Conservation (phyloP, 2,113 vertebrate genomes). For the Semicossyphus pulcher region DNA sequence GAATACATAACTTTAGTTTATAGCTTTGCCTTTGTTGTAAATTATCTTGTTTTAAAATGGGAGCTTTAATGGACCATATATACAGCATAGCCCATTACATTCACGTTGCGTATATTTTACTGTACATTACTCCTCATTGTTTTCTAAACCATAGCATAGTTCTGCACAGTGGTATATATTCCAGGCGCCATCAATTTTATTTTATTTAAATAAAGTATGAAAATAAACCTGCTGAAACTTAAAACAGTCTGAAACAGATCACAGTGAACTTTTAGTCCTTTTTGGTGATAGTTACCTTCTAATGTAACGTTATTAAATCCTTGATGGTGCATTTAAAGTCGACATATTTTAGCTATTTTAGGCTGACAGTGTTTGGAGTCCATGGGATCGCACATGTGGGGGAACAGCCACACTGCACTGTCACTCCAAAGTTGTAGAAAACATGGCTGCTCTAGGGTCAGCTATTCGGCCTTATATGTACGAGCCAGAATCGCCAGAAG, state of each 20-base stretch:
- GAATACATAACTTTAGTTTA: not conserved
- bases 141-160: conserved; percentile 8
- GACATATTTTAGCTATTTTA: too few relatives aligned
- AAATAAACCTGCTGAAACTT: conserved; percentile 4
- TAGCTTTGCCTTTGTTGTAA: conserved; percentile 1
- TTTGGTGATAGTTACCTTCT: not conserved
- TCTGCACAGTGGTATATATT: not conserved
- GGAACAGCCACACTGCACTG: too few relatives aligned
- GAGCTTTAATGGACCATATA: conserved; percentile 19
- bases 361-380: too few relatives aligned
- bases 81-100: conserved; percentile 20
- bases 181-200: not conserved
- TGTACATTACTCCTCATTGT: conserved; percentile 30
- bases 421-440: too few relatives aligned
- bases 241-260: not conserved
- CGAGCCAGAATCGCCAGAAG: too few relatives aligned
- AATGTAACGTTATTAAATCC: not conserved
- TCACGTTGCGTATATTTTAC: conserved; percentile 31
- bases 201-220: not conserved
- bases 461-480: too few relatives aligned
- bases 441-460: too few relatives aligned
- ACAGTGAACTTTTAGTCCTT: not conserved
- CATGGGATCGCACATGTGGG: too few relatives aligned
- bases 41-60: not conserved
- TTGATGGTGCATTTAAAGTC: conserved; percentile 26